Conservation (phyloP, 1,140 invertebrate species). For the Musca domestica region DNA sequence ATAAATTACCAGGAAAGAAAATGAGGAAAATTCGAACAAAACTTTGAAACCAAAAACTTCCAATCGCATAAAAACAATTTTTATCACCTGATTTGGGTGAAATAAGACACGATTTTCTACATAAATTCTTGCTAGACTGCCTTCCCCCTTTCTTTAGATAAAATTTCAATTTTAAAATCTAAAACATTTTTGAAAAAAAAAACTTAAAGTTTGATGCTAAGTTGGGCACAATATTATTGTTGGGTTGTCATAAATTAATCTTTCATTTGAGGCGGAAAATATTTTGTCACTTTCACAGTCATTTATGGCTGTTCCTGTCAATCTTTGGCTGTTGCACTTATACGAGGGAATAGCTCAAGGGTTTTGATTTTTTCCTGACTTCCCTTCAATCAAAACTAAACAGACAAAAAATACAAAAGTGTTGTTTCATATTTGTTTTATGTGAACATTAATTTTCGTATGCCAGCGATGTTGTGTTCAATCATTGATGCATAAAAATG, state of each 20-base stretch:
- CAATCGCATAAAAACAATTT: no score
- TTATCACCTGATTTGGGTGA: no score
- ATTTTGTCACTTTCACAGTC: slow-evolving; percentile 4
- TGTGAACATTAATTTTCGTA: no score
- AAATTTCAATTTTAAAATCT: not conserved
- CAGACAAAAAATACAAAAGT: no score
- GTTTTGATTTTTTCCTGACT: no score
- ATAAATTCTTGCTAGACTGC: no score
- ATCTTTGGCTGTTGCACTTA: not conserved
- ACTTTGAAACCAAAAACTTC: not conserved
- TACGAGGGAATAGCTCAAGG: not conserved
- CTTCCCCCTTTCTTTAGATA: not conserved
- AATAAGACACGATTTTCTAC: no score
- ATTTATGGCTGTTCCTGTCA: not conserved
- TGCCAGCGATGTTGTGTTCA: not conserved
- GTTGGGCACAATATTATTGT: no score
- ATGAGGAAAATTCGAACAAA: not conserved
- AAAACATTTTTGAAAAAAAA: no score
- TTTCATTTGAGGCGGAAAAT: not conserved
- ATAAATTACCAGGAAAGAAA: not conserved
- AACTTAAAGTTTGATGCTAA: no score
- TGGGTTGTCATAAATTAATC: slow-evolving; percentile 7
- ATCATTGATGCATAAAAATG: slow-evolving; percentile 24
- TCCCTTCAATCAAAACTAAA: no score
- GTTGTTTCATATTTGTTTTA: no score